Evolutionary conservation across 2,888 invertebrate genomes (phyloP), one percentile per base, ranked within the genome.

Genomic region (Amphipoea oculea): DNA sequence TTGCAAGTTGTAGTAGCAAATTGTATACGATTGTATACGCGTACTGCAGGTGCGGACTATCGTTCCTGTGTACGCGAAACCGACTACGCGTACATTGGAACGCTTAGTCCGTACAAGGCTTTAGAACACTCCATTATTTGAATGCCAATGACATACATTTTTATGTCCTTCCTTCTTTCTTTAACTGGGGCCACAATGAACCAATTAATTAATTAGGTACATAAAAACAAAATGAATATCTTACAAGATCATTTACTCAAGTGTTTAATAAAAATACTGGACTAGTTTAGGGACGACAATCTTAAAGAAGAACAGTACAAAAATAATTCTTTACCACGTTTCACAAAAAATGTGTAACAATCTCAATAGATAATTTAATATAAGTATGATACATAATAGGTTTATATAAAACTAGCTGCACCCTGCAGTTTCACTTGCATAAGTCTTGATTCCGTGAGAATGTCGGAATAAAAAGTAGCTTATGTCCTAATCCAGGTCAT

Each of bases 241-340:
- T 36, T 67, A 67, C 4, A 67, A 48, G 20, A 73, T 65, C 42
- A 67, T 85, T 83, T 85, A 80, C 20, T 78, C 36, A 48, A 57
- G 20, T 40, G 29, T 75, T 73, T 36, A 67, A 73, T 82, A 57
- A 57, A 72, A 48, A 76, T 71, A 82, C 57, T 65, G 54, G 83
- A 86, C 83, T 78, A 84, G 83, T 74, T 73, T 23, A 73, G 20
- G 60, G 36, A 74, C 82, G 60, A 74, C 65, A 77, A 76, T 63
- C 45, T 42, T 73, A 83, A 23, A 68, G 51, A 17, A 70, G 36
- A 83, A 40, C 6, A 20, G 11, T 36, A 36, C 36, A 36, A 36
- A 36, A 36, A 36, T 36, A 36, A 36, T 36, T 3, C 36, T 36
- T 36, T 36, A 36, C 36, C 36, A 36, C 36, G 36, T 36, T 36